phyloP scores from a whole-genome alignment of 1,140 invertebrate species.

The Saxidomus purpurata region DNA sequence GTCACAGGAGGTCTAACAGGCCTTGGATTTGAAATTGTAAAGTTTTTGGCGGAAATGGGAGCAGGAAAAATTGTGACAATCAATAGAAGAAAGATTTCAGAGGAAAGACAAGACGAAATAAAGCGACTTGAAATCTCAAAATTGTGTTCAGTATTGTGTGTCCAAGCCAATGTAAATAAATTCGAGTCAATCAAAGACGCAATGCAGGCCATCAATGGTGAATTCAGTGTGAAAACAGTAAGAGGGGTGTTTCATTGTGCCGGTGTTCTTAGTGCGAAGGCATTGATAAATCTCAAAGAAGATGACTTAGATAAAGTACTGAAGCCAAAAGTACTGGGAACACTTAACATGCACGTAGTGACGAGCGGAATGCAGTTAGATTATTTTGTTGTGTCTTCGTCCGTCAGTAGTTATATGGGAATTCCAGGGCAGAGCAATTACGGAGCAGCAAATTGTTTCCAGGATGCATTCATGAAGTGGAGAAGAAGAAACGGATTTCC shows the following conservation, averaged over 20 bases:
- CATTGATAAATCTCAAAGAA: slow-evolving; percentile 59
- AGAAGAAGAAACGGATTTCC: slow-evolving; percentile 53
- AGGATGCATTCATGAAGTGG: slow-evolving; percentile 71
- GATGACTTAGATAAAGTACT: slow-evolving; percentile 62
- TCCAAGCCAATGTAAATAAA: background rate
- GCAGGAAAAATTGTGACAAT: slow-evolving; percentile 15
- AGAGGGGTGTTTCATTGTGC: slow-evolving; percentile 74
- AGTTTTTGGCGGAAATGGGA: slow-evolving; percentile 21
- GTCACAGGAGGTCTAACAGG: slow-evolving; percentile 47
- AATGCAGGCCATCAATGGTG: background rate
- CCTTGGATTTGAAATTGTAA: slow-evolving; percentile 35
- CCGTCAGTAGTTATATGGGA: slow-evolving; percentile 64
- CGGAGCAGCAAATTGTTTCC: slow-evolving; percentile 75
- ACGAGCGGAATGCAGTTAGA: slow-evolving; percentile 55
- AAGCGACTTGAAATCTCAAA: background rate
- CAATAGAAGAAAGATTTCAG: background rate
- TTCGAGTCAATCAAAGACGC: background rate
- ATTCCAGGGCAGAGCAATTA: slow-evolving; percentile 74
- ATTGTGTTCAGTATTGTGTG: background rate
- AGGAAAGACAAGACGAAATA: background rate
- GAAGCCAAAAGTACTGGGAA: slow-evolving; percentile 72
- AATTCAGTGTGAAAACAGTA: background rate
- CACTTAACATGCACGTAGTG: slow-evolving; percentile 70
- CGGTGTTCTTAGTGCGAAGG: slow-evolving; percentile 63
- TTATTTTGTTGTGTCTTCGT: slow-evolving; percentile 66